These are phyloP conservation scores for Gastrophryne carolinensis DNA, from an alignment of 2,797 vertebrate genomes.

Conservation along the genomic window DNA sequence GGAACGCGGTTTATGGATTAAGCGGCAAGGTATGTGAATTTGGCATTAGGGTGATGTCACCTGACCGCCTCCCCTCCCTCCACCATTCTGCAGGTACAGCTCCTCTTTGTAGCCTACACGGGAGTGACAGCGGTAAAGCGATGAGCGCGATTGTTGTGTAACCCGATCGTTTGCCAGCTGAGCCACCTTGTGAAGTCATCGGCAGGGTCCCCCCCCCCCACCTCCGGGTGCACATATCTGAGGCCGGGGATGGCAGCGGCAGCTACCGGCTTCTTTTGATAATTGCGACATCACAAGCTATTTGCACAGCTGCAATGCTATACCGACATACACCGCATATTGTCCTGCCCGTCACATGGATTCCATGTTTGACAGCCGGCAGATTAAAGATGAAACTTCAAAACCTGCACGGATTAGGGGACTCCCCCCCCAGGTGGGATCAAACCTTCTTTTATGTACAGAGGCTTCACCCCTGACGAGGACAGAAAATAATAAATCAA, in stretches of 20 bases:
- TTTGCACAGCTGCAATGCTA: conserved; percentile 38
- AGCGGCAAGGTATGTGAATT: too few relatives aligned
- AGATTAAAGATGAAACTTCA: conserved; percentile 13
- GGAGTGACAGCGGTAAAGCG: not conserved
- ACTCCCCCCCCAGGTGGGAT: not conserved
- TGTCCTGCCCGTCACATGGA: not conserved
- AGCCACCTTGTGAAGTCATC: not conserved
- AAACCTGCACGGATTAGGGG: not conserved
- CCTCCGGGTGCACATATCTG: conserved; percentile 6
- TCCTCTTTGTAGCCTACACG: not conserved
- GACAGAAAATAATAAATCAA: not conserved
- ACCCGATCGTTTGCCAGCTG: not conserved
- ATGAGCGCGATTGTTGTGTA: not conserved
- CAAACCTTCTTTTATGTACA: not conserved
- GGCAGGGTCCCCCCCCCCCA: not conserved
- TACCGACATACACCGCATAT: not conserved
- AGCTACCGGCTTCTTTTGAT: conserved; percentile 13
- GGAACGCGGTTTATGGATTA: too few relatives aligned
- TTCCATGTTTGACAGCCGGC: conserved; percentile 1
- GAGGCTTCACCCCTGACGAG: not conserved
- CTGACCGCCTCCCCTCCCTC: too few relatives aligned
- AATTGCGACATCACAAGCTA: not conserved
- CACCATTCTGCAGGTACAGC: not conserved
- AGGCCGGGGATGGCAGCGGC: not conserved
- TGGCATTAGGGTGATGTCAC: not conserved